Evolutionary conservation across 2,113 vertebrate genomes (phyloP).

Genomic region (Indicator maculatus): DNA sequence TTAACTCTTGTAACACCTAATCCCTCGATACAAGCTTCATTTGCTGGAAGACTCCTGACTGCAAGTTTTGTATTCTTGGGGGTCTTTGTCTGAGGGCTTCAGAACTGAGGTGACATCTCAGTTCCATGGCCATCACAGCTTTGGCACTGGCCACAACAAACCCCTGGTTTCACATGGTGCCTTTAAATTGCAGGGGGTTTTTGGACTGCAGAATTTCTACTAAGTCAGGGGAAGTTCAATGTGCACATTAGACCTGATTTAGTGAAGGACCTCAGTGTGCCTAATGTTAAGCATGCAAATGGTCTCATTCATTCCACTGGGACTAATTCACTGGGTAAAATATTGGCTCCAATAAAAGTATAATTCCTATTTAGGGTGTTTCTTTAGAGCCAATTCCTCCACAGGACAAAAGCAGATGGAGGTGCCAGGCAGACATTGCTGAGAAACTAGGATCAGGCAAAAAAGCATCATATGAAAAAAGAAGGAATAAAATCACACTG

Average conservation of each 20-base stretch:
- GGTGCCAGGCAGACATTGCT: not conserved
- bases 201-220: not conserved
- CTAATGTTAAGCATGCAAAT: conserved; percentile 20
- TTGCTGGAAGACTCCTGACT: not conserved
- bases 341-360: not conserved
- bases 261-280: not conserved
- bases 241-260: conserved; percentile 28
- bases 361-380: not conserved
- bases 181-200: not conserved
- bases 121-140: not conserved
- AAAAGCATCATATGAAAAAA: not conserved
- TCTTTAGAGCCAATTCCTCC: not conserved
- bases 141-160: not conserved
- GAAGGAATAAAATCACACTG: not conserved
- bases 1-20: not conserved
- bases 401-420: not conserved
- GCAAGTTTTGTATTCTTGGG: not conserved
- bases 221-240: conserved; percentile 28
- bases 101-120: not conserved
- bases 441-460: not conserved
- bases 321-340: conserved; percentile 24
- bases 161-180: not conserved
- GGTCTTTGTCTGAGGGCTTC: not conserved
- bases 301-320: not conserved
- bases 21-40: not conserved